These are phyloP conservation scores for Cherax quadricarinatus DNA, from an alignment of 1,140 invertebrate genomes.

Conservation along the genomic window DNA sequence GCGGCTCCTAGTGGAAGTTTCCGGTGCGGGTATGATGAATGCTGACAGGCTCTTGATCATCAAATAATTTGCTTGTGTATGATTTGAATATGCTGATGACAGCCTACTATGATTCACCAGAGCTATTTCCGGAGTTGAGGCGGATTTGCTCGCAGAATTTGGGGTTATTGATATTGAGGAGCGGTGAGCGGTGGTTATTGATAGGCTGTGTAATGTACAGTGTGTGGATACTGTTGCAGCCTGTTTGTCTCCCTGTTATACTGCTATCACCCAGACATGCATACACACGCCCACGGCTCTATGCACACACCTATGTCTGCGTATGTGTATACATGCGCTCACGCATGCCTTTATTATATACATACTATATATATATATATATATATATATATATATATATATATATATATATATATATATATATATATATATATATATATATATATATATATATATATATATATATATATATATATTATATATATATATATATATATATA, in stretches of 20 bases:
- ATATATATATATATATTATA: too few species aligned
- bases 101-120: background rate
- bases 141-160: background rate
- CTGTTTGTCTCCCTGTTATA: background rate
- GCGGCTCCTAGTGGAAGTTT: background rate
- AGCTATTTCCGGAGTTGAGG: background rate
- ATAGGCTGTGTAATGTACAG: constrained; percentile 1
- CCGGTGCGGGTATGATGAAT: constrained; percentile 16
- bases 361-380: too few species aligned
- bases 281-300: background rate
- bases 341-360: too few species aligned
- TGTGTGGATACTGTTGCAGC: background rate
- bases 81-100: constrained; percentile 37
- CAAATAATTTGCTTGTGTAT: constrained; percentile 36
- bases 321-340: too few species aligned
- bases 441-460: too few species aligned
- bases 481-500: too few species aligned
- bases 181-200: background rate
- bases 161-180: constrained; percentile 3
- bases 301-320: too few species aligned
- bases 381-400: too few species aligned
- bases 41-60: constrained; percentile 34
- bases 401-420: too few species aligned
- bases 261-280: background rate
- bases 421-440: too few species aligned